These are phyloP conservation scores for Otolemur garnettii DNA, from an alignment of 2,113 vertebrate genomes.

Conservation along the genomic window DNA sequence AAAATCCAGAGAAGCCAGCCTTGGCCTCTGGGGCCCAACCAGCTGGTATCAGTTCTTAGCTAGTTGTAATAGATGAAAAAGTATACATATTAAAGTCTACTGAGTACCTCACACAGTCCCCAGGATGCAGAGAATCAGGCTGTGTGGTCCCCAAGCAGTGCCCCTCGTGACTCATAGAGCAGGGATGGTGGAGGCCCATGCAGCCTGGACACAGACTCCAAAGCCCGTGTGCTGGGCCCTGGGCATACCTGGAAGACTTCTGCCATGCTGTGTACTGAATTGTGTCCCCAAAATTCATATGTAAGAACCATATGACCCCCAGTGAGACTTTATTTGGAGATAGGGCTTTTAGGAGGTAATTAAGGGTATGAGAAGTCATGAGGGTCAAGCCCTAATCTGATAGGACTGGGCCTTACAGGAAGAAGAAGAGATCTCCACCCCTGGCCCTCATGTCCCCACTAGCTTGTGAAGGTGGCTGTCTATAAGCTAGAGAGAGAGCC, in stretches of 20 bases:
- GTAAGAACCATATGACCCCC: no score
- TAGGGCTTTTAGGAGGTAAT: background rate
- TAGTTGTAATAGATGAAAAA: background rate
- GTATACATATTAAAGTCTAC: background rate
- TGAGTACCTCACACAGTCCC: background rate
- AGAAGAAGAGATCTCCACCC: background rate
- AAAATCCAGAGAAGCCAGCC: background rate
- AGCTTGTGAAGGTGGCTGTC: background rate
- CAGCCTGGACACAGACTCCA: background rate
- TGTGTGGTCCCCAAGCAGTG: background rate
- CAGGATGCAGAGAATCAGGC: background rate
- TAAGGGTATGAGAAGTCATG: background rate
- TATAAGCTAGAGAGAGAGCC: background rate
- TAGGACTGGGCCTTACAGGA: background rate
- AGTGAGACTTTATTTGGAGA: background rate
- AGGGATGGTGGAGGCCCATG: fast-evolving
- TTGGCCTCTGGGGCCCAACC: fast-evolving
- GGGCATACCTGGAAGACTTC: background rate
- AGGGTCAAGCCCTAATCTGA: background rate
- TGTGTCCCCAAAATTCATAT: background rate
- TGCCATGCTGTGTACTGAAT: background rate
- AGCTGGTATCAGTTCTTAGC: background rate
- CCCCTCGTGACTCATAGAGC: background rate
- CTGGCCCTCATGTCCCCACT: no score
- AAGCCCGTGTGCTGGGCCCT: background rate